Base-by-base conservation (phyloP, 2,797 vertebrate species). In the Cirrhinus molitorella region DNA sequence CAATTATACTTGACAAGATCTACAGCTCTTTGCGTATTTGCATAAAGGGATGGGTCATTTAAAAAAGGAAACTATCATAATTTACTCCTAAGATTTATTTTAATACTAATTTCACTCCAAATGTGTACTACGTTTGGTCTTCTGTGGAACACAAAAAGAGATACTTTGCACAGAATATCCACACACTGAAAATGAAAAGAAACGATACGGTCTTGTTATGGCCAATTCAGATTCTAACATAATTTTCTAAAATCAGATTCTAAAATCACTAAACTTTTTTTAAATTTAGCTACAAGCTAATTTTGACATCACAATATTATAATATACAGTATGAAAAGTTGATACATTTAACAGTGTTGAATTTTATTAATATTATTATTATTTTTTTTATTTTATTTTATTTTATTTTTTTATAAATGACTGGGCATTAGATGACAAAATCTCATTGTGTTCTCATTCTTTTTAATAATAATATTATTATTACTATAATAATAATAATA, bases 1-100 rank as follows among this genome's bases (percentile, higher is more conserved):
- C 34, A 85, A 87, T 82, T 80, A 87, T 66, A 49, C 37, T n/a
- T 73, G 63, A 81, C 51, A 83, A 74, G 53, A 86, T 61, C 66
- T 45, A 75, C 19, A n/a, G 16, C 61, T 65, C 61, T 61, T 14
- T 43, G 61, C 49, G 8, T 25, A 3, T 37, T 23, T 57, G 21
- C 51, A 37, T 43, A 43, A 76, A 76, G 34, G 3, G 6, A 75
- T 2, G 17, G 1, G 43, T 25, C 8, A 40, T 7, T 16, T 16
- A 47, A 17, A 28, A 1, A 19, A 19, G n/a, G 2, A 19, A 25
- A 16, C 13, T 14, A 6, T 17, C 10, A 49, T 71, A 40, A 25
- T 45, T 45, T 25, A 68, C 21, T 2, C 40, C 16, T 47, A 17
- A 0, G 3, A 9, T 51, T 51, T 8, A 19, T 7, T 53, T 21